Base-by-base conservation (phyloP, 1,140 invertebrate genomes). In the Drosophila dunni region DNA sequence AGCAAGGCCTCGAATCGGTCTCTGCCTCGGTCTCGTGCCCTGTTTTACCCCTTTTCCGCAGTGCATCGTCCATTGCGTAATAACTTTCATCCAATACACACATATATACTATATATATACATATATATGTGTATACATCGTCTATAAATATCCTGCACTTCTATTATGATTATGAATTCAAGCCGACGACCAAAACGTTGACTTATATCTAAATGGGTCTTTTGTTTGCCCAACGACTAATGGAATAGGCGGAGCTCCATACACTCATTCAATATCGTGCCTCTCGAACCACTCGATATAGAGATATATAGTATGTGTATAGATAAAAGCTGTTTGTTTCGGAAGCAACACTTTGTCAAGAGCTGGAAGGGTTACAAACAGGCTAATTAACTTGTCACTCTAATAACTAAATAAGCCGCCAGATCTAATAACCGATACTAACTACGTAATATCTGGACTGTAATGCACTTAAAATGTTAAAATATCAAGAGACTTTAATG, bases 141-240 rank as follows among this genome's bases (percentile, higher is more conserved):
- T 78, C 65, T 71, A 83, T 83, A 83, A 79, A 83, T 83, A 84
- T 81, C 57, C 61, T 15, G 15, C 64, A 72, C 63, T 78, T 73
- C 79, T 76, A 83, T 88, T 89, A 88, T 88, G 83, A 83, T 88
- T 88, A 88, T 83, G 84, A 79, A 70, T 88, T 88, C 51, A 69
- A 79, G 73, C 65, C 46, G 64, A 29, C 67, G 50, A 50, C 50
- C 24, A 24, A 33, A 54, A 48, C 34, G 53, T 51, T 48, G 75
- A 74, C 75, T 88, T 62, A 89, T 88, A 88, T 88, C 83, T 88
- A 89, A 88, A 88, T 88, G 83, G 83, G 83, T 88, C 84, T 88
- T 88, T 88, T 88, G 83, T 88, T 86, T 83, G 79, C 42, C 45
- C 33, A 20, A 40, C 65, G 46, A 64, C 81, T 86, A 81, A 81